Percentiles rank a stretch among this genome's conserved stretches.
Evolutionary conservation across 2,113 vertebrate genomes (phyloP).

Genomic region (Brevimyrus niger): DNA sequence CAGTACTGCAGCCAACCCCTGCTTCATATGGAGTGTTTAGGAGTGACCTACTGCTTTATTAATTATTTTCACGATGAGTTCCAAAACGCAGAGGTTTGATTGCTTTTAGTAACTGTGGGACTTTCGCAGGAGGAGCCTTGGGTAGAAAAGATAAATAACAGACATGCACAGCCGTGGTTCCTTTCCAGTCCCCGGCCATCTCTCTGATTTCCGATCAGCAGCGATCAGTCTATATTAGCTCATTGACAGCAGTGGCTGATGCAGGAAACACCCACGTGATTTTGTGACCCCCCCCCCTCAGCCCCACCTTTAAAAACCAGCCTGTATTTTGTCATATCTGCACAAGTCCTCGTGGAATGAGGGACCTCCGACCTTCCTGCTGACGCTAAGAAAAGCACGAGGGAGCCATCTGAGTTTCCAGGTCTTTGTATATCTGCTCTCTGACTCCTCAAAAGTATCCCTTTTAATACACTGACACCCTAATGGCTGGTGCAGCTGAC

Average conservation of each 20-base stretch:
- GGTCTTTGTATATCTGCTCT: background rate
- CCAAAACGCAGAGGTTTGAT: background rate
- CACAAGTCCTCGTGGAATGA: background rate
- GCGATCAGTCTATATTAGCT: background rate
- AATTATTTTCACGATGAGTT: background rate
- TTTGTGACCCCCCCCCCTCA: background rate
- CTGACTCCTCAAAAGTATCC: background rate
- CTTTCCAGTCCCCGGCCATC: background rate
- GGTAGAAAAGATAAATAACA: background rate
- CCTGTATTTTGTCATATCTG: background rate
- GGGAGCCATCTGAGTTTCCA: background rate
- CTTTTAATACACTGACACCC: background rate
- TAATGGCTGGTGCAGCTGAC: background rate
- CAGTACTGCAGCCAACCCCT: background rate
- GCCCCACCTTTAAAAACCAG: background rate
- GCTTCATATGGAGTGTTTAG: background rate
- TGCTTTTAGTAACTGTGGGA: background rate
- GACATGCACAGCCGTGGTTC: background rate
- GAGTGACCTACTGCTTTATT: background rate
- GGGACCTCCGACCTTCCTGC: background rate
- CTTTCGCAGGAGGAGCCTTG: background rate
- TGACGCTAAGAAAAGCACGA: background rate
- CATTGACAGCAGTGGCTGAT: background rate
- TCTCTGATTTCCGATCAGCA: background rate
- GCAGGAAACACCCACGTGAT: background rate